These are phyloP conservation scores for Halichoeres trimaculatus DNA, from an alignment of 2,113 vertebrate genomes.

Conservation along the genomic window DNA sequence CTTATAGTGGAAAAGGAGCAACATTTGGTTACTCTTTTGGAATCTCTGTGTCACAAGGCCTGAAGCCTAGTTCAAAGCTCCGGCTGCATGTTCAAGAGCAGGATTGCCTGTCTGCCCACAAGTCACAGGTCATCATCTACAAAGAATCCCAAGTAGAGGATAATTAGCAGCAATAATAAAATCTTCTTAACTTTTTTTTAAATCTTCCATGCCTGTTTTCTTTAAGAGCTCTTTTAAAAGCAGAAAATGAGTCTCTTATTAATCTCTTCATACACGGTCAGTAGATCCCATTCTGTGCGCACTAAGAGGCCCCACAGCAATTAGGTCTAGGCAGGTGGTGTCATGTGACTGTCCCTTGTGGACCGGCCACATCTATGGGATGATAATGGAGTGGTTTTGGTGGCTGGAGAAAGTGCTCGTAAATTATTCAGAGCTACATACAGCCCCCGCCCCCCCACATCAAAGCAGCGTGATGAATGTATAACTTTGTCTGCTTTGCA, in stretches of 20 bases:
- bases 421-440: conserved; percentile 81
- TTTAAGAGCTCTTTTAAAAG: conserved; percentile 3
- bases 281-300: conserved; percentile 54
- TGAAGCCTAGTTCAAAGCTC: neutral
- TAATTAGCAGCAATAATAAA: neutral
- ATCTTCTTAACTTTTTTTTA: neutral
- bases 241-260: neutral
- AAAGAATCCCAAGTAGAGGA: neutral
- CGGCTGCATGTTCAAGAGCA: neutral
- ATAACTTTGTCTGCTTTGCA: conserved; percentile 27
- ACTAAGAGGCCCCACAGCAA: conserved; percentile 61
- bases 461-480: conserved; percentile 58
- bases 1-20: neutral
- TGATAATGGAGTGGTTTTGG: conserved; percentile 79
- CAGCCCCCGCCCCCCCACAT: conserved; percentile 32
- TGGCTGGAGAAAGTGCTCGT: conserved; percentile 82
- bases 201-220: neutral
- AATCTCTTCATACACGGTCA: conserved; percentile 35
- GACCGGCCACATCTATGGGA: conserved; percentile 69
- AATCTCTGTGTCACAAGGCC: no score
- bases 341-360: conserved; percentile 78
- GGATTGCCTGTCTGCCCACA: neutral
- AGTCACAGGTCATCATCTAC: neutral
- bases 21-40: no score
- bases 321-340: conserved; percentile 73